phyloP scores from a whole-genome alignment of 2,888 invertebrate genomes.

The Molanna angustata region DNA sequence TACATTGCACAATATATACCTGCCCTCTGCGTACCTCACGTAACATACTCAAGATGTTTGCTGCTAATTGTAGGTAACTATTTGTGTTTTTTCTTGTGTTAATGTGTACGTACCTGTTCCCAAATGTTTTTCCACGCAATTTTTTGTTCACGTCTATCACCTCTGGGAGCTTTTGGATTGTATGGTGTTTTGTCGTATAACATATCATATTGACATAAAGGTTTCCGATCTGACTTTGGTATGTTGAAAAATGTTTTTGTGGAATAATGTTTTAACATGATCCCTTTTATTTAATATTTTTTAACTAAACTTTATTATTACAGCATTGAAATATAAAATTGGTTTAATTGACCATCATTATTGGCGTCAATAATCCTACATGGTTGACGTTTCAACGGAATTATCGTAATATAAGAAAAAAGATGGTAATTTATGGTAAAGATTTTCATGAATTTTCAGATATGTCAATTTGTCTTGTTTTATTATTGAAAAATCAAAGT shows the following conservation, averaged over 20 bases:
- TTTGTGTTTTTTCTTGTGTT: too few relatives aligned
- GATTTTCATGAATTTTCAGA: too few relatives aligned
- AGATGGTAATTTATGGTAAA: too few relatives aligned
- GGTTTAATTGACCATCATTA: too few relatives aligned
- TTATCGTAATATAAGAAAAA: too few relatives aligned
- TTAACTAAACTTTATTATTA: too few relatives aligned
- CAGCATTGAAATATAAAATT: too few relatives aligned
- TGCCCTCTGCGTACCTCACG: neutral
- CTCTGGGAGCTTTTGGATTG: slow-evolving; percentile 47
- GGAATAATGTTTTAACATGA: slow-evolving; percentile 1
- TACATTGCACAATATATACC: neutral
- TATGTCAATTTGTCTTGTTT: too few relatives aligned
- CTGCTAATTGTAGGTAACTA: too few relatives aligned
- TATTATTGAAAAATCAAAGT: too few relatives aligned
- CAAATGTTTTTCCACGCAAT: slow-evolving; percentile 49
- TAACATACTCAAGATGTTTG: neutral
- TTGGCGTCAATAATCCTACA: too few relatives aligned
- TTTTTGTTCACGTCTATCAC: slow-evolving; percentile 47
- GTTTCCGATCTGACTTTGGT: neutral
- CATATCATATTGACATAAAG: slow-evolving; percentile 43
- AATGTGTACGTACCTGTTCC: slow-evolving; percentile 45
- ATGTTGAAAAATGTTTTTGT: slow-evolving; percentile 8
- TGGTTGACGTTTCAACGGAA: too few relatives aligned
- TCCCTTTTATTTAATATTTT: neutral
- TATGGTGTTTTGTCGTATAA: slow-evolving; percentile 50